These are phyloP conservation scores for Acropternis orthonyx DNA, from an alignment of 2,797 vertebrate genomes.

Conservation along the genomic window DNA sequence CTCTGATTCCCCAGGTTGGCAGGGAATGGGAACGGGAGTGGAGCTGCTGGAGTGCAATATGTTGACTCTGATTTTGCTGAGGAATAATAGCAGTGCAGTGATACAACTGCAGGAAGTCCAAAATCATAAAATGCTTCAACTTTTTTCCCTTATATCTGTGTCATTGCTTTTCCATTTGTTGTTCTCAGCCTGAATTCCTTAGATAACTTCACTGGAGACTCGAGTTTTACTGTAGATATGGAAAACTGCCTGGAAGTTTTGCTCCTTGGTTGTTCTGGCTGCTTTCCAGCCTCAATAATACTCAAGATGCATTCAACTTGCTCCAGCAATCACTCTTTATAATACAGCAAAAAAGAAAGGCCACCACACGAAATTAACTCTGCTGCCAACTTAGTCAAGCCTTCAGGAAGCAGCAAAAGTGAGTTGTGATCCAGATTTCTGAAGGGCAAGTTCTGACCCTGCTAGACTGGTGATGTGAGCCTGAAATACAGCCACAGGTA, in stretches of 20 bases:
- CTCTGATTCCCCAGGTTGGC: background rate
- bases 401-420: background rate
- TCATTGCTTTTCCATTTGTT: slow-evolving; percentile 34
- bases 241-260: slow-evolving; percentile 30
- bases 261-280: slow-evolving; percentile 13
- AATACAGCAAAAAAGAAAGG: background rate
- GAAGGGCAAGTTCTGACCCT: background rate
- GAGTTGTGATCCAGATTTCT: background rate
- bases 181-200: slow-evolving; percentile 31
- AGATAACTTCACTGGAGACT: slow-evolving; percentile 35
- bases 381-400: background rate
- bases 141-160: background rate
- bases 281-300: background rate
- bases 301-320: background rate
- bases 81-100: background rate
- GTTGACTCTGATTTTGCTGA: background rate
- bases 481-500: background rate
- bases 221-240: slow-evolving; percentile 23
- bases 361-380: background rate
- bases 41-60: background rate
- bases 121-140: background rate
- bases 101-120: background rate
- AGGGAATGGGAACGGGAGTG: background rate
- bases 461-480: background rate
- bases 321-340: background rate